Conservation (phyloP, 2,888 invertebrate species). For the Andrena bicolor region DNA sequence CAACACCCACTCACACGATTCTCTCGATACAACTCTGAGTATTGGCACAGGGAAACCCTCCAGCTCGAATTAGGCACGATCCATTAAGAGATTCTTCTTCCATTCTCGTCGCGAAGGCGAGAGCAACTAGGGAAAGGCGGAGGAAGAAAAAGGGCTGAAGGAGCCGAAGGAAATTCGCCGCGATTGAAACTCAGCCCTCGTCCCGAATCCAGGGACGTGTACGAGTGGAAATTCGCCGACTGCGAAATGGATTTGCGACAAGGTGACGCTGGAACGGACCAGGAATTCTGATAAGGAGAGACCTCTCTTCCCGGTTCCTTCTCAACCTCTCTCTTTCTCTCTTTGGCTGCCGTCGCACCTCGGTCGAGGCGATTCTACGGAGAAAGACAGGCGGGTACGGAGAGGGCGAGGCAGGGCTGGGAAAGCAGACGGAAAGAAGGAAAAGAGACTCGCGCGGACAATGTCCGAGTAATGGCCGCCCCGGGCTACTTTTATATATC, state of each 20-base stretch:
- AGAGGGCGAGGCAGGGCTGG: conserved; percentile 40
- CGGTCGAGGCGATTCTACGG: conserved; percentile 43
- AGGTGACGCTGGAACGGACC: conserved; percentile 79
- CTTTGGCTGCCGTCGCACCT: conserved; percentile 34
- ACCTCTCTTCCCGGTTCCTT: conserved; percentile 42
- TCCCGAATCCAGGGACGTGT: conserved; percentile 76
- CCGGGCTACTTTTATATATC: conserved; percentile 82
- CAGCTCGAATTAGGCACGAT: conserved; percentile 70
- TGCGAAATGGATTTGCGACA: conserved; percentile 84
- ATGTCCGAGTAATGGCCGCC: conserved; percentile 84
- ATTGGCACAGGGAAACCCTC: conserved; percentile 47
- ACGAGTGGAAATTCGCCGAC: conserved; percentile 79
- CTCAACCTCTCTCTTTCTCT: conserved; percentile 13
- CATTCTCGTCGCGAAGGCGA: conserved; percentile 64
- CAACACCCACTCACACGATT: conserved; percentile 25
- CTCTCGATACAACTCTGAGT: conserved; percentile 20
- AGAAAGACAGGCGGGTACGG: conserved; percentile 52
- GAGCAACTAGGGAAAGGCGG: conserved; percentile 13
- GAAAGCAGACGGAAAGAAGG: conserved; percentile 56
- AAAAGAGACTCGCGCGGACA: conserved; percentile 79
- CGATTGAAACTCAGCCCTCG: conserved; percentile 77
- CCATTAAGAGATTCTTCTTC: conserved; percentile 69
- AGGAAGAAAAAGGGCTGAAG: conserved; percentile 56
- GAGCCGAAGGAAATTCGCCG: conserved; percentile 69
- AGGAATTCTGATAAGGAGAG: conserved; percentile 82